Evolutionary conservation across 2,888 invertebrate species (phyloP).

Genomic region (Byasa hedistus): DNA sequence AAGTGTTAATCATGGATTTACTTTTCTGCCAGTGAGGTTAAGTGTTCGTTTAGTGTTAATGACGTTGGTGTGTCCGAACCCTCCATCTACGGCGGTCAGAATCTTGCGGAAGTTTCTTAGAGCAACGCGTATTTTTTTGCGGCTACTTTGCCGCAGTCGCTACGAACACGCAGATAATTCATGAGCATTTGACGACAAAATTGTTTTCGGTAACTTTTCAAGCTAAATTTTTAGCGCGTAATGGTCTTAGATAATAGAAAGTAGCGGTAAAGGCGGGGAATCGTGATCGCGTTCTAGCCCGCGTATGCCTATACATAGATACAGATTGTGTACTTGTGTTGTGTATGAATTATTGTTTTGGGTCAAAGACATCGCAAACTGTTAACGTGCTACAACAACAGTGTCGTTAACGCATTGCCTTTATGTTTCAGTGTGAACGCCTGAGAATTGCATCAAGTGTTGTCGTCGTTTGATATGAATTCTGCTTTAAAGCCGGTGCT

Average conservation of each 20-base stretch:
- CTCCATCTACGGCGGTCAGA: slow-evolving; percentile 58
- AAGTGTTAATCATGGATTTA: slow-evolving; percentile 67
- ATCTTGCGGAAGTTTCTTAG: slow-evolving; percentile 74
- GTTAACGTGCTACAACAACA: slow-evolving; percentile 59
- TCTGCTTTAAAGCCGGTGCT: slow-evolving; percentile 82
- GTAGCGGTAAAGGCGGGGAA: slow-evolving; percentile 48
- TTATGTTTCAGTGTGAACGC: slow-evolving; percentile 60
- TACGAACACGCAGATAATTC: slow-evolving; percentile 54
- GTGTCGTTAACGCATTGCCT: slow-evolving; percentile 54
- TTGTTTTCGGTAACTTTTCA: slow-evolving; percentile 64
- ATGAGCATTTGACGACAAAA: slow-evolving; percentile 59
- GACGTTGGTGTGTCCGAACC: slow-evolving; percentile 48
- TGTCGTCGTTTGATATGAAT: slow-evolving; percentile 75
- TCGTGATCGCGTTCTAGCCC: slow-evolving; percentile 64
- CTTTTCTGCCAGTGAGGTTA: slow-evolving; percentile 52
- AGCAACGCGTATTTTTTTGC: slow-evolving; percentile 78
- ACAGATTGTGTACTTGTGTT: slow-evolving; percentile 51
- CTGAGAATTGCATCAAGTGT: slow-evolving; percentile 34
- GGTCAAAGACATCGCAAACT: slow-evolving; percentile 72
- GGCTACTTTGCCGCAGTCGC: slow-evolving; percentile 59
- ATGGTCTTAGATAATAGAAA: slow-evolving; percentile 48
- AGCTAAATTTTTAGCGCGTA: slow-evolving; percentile 44
- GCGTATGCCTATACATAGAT: slow-evolving; percentile 59
- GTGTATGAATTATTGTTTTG: slow-evolving; percentile 74
- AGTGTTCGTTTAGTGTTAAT: slow-evolving; percentile 52